These are phyloP conservation scores for Hypomesus transpacificus DNA, from an alignment of 2,113 vertebrate genomes.

Conservation along the genomic window DNA sequence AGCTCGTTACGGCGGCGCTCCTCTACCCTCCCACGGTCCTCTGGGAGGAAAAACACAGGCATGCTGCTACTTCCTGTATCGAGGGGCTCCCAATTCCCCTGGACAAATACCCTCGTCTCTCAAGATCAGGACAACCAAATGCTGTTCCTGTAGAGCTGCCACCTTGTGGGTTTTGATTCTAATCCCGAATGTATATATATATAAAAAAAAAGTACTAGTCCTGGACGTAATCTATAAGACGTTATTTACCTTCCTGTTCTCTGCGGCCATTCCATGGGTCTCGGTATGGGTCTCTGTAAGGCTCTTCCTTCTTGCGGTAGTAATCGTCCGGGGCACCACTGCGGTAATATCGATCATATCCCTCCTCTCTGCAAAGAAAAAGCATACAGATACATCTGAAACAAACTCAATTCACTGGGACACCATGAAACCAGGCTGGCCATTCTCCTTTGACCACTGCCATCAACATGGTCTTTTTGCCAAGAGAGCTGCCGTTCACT, in stretches of 20 bases:
- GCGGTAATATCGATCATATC: conserved; percentile 80
- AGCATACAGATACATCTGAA: neutral
- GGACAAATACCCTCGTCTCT: too few relatives aligned
- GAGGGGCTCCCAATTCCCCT: too few relatives aligned
- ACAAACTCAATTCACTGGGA: too few relatives aligned
- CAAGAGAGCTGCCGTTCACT: too few relatives aligned
- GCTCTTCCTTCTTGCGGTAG: conserved; percentile 84
- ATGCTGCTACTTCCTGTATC: neutral
- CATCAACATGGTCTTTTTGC: too few relatives aligned
- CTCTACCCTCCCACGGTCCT: conserved; percentile 83
- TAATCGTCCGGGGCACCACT: conserved; percentile 70
- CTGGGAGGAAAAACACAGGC: conserved; percentile 17
- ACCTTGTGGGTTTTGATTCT: too few relatives aligned
- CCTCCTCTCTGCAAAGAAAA: conserved; percentile 72
- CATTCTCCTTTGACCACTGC: too few relatives aligned
- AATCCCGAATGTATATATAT: too few relatives aligned
- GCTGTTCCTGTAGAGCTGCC: too few relatives aligned
- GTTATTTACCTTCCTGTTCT: conserved; percentile 76
- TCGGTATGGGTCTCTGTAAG: conserved; percentile 80
- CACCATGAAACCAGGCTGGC: too few relatives aligned
- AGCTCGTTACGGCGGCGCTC: conserved; percentile 90
- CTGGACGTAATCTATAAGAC: neutral
- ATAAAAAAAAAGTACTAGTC: neutral
- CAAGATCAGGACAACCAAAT: too few relatives aligned
- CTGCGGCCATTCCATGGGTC: conserved; percentile 82